Evolutionary conservation across 2,113 vertebrate species (phyloP), one percentile per base, ranked within the genome.

Genomic region (Pelusios castaneus): DNA sequence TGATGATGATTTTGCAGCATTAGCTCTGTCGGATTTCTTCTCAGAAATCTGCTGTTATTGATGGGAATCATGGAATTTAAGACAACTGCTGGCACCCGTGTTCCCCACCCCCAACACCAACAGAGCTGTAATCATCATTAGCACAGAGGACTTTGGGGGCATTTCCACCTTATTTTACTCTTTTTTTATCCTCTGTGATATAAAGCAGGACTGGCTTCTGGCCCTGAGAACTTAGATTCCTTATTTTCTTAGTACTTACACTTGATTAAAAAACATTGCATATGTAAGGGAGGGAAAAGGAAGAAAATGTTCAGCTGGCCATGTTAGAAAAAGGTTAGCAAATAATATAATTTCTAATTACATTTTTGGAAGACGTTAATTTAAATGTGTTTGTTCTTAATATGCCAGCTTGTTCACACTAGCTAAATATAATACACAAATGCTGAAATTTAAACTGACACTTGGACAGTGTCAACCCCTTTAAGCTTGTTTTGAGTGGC

Each of bases 401-500:
- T 47, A 49, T 70, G 45, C 8, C 76, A 87, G 88, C 92, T 0
- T 85, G 89, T 95, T 91, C 89, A n/a, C 56, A 70, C 84, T 91
- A 95, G 90, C 88, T 78, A 82, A 41, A 94, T 92, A 82, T 77
- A 93, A 96, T 95, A 94, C 95, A 95, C 95, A 97, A 97, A 90
- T 93, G 82, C 84, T 93, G 88, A 96, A 93, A 97, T 84, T 96
- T 93, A 97, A 97, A 90, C 89, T 95, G 97, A 97, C 95, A 97
- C 95, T 94, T 91, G 94, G 96, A 91, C 88, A 45, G 91, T 95
- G 95, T 95, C 93, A 97, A 97, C 88, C 96, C 94, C 92, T 90
- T 94, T 97, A 97, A 97, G 92, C 96, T 96, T 93, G 86, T 93
- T 95, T 84, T 89, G 84, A 95, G 96, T 63, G 93, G 96, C 96